Evolutionary conservation across 2,797 vertebrate species (phyloP).

Genomic region (Myotis pilosus): DNA sequence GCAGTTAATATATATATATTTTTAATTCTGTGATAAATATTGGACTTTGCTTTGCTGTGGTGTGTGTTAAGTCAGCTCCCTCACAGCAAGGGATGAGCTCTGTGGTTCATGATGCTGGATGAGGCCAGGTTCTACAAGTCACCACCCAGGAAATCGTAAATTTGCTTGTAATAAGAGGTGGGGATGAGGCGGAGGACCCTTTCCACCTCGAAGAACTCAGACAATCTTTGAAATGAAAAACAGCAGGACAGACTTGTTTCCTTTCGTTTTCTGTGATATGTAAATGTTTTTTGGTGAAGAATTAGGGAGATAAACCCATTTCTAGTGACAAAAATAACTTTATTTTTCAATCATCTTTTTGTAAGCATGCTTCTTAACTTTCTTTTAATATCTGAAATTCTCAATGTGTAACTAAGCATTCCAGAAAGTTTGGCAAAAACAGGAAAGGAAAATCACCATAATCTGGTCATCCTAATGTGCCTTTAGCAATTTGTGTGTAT

Average conservation of each 20-base stretch:
- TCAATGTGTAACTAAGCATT: neutral
- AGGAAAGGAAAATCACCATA: neutral
- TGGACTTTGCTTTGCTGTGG: neutral
- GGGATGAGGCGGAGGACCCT: neutral
- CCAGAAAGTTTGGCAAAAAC: neutral
- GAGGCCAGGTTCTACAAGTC: neutral
- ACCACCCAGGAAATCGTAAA: neutral
- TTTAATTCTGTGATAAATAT: neutral
- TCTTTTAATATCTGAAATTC: neutral
- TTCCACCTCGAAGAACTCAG: neutral
- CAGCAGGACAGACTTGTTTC: neutral
- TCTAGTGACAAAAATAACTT: neutral
- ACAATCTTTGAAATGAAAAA: neutral
- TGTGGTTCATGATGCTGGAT: neutral
- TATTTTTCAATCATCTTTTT: slow-evolving; percentile 8
- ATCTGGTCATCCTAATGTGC: neutral
- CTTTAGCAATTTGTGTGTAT: neutral
- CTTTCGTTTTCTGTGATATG: neutral
- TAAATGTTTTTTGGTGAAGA: neutral
- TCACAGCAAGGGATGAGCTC: neutral
- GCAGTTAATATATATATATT: neutral
- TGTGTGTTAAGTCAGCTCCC: neutral
- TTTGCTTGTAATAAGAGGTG: neutral
- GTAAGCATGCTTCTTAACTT: neutral
- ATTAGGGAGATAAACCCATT: neutral